Conservation (phyloP, 2,113 vertebrate genomes). For the Ciconia boyciana region DNA sequence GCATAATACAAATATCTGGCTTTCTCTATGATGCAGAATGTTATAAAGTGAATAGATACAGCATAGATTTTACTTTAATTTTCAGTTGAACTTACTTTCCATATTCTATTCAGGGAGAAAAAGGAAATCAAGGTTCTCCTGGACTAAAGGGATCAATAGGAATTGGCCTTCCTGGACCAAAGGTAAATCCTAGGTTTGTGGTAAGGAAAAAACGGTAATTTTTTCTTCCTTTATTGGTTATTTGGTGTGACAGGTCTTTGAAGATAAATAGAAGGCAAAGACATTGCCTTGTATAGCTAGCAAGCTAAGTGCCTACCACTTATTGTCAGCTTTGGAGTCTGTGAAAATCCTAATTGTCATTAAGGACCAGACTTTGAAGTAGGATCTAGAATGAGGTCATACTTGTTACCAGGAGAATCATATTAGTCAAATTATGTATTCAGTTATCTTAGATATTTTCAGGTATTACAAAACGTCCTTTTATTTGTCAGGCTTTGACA, state of each 20-base stretch:
- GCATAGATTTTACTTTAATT: neutral
- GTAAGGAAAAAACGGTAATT: neutral
- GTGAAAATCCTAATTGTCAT: neutral
- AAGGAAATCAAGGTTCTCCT: constrained; percentile 76
- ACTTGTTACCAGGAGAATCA: neutral
- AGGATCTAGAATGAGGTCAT: neutral
- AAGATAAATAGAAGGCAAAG: neutral
- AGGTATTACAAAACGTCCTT: neutral
- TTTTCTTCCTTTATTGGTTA: neutral
- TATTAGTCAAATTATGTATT: neutral
- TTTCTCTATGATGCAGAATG: neutral
- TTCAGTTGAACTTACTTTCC: neutral
- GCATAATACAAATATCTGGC: neutral
- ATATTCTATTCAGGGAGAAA: constrained; percentile 76
- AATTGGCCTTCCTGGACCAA: constrained; percentile 76
- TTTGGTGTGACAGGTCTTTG: neutral
- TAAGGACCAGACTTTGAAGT: neutral
- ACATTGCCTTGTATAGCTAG: neutral
- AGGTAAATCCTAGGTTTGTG: constrained; percentile 68
- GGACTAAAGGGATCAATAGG: constrained; percentile 79
- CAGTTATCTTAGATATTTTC: neutral
- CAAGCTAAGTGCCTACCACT: neutral
- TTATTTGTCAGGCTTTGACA: neutral
- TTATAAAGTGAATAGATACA: neutral
- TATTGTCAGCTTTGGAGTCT: neutral